These are phyloP conservation scores for Drosophila greeni DNA, from an alignment of 2,888 invertebrate genomes.

Conservation along the genomic window DNA sequence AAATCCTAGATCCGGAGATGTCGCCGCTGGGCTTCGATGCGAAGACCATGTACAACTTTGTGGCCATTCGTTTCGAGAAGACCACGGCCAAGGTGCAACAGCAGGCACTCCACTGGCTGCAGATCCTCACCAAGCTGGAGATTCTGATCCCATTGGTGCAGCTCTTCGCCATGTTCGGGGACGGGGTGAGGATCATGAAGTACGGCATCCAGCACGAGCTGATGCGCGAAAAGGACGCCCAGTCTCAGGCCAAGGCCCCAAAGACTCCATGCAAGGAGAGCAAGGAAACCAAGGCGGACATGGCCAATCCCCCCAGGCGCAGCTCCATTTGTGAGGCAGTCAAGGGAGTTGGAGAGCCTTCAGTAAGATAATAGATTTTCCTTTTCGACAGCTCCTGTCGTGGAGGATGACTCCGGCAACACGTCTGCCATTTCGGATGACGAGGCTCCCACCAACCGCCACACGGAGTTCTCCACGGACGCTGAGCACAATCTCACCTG, in stretches of 20 bases:
- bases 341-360: not conserved
- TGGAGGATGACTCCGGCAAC: constrained; percentile 85
- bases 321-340: constrained; percentile 81
- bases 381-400: constrained; percentile 81
- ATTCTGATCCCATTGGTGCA: constrained; percentile 93
- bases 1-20: constrained; percentile 97
- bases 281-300: constrained; percentile 76
- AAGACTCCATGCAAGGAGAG: constrained; percentile 76
- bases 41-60: constrained; percentile 96
- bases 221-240: constrained; percentile 77
- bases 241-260: constrained; percentile 62
- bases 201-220: constrained; percentile 79
- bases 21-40: constrained; percentile 96
- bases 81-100: constrained; percentile 90
- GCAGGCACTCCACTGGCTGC: constrained; percentile 92
- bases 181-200: constrained; percentile 89
- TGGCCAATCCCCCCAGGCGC: constrained; percentile 78
- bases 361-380: not conserved
- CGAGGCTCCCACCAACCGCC: constrained; percentile 82
- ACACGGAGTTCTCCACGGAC: constrained; percentile 85
- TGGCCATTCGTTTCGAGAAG: constrained; percentile 89
- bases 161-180: constrained; percentile 93
- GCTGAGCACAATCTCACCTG: constrained; percentile 92
- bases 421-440: constrained; percentile 86
- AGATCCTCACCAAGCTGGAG: constrained; percentile 92